A percentile compares a stretch with the other conserved stretches of the same genome.
These are phyloP conservation scores for Alloplasta piceator DNA, from an alignment of 2,888 invertebrate genomes.

Conservation along the genomic window DNA sequence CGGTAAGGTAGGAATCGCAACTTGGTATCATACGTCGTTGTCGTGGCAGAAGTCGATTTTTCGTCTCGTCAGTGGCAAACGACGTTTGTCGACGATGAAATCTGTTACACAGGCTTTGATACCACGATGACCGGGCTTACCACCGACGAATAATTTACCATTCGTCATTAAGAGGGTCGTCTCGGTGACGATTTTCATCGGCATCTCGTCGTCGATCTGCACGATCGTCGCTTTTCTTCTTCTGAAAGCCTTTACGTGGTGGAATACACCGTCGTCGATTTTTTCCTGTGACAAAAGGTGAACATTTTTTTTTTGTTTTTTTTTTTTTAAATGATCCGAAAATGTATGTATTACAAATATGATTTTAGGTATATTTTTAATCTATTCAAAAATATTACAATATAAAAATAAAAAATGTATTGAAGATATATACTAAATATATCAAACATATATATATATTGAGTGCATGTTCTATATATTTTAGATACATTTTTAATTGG, in stretches of 20 bases:
- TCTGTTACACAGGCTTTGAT: slow-evolving; percentile 80
- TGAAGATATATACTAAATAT: too few species aligned
- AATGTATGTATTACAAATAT: too few species aligned
- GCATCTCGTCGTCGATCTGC: slow-evolving; percentile 78
- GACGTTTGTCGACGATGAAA: slow-evolving; percentile 80
- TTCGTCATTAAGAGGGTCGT: slow-evolving; percentile 79
- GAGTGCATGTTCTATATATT: too few species aligned
- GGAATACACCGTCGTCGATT: slow-evolving; percentile 81
- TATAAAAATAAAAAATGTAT: too few species aligned
- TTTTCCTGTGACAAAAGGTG: slow-evolving; percentile 74
- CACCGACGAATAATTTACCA: slow-evolving; percentile 81
- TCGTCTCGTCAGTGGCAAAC: slow-evolving; percentile 78
- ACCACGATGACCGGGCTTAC: slow-evolving; percentile 80
- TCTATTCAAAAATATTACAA: too few species aligned
- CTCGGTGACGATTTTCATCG: slow-evolving; percentile 76
- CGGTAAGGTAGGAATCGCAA: slow-evolving; percentile 28
- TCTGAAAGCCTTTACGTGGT: slow-evolving; percentile 79
- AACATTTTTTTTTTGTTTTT: too few species aligned
- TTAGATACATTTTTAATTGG: too few species aligned
- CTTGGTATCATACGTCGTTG: slow-evolving; percentile 81
- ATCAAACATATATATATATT: too few species aligned
- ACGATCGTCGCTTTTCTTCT: slow-evolving; percentile 77
- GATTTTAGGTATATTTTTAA: too few species aligned
- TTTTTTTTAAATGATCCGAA: too few species aligned
- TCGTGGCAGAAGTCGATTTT: slow-evolving; percentile 82